Conservation (phyloP, 2,888 invertebrate species). For the Heterodera filipjevi region DNA sequence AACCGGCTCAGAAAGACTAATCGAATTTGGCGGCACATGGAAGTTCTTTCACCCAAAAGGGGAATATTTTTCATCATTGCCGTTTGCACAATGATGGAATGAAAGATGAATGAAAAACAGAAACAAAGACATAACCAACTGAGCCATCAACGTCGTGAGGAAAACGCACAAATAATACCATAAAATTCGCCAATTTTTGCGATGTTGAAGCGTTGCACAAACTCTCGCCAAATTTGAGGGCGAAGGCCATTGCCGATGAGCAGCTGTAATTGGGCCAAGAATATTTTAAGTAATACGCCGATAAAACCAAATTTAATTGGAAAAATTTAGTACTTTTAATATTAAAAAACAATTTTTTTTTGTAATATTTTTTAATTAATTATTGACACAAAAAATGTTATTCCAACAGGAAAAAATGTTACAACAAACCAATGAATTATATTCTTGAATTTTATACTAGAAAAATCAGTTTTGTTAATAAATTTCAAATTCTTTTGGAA, state of each 20-base stretch:
- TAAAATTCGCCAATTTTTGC: slow-evolving; percentile 87
- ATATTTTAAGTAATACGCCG: no score
- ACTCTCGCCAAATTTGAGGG: slow-evolving; percentile 89
- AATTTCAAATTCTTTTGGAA: neutral
- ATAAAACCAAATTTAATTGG: no score
- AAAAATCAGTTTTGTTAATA: neutral
- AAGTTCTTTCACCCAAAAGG: neutral
- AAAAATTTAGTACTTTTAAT: no score
- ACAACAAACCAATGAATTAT: no score
- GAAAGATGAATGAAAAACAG: slow-evolving; percentile 69
- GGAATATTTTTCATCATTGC: slow-evolving; percentile 11
- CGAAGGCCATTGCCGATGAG: slow-evolving; percentile 65
- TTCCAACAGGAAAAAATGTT: no score
- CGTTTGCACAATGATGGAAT: neutral
- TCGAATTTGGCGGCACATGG: slow-evolving; percentile 12
- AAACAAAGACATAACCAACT: slow-evolving; percentile 11
- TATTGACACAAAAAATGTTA: no score
- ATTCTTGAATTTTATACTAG: neutral
- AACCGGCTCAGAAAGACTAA: slow-evolving; percentile 32
- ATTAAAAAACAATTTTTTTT: neutral
- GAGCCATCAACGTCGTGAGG: neutral
- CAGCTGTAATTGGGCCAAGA: slow-evolving; percentile 8
- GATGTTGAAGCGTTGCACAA: slow-evolving; percentile 83
- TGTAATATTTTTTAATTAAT: no score
- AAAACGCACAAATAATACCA: slow-evolving; percentile 71